A percentile compares a stretch with the other conserved stretches of the same genome.
Evolutionary conservation across 37 sponge, comb jelly and placozoan genomes (phyloP).

Genomic region (Haliclona indistincta): DNA sequence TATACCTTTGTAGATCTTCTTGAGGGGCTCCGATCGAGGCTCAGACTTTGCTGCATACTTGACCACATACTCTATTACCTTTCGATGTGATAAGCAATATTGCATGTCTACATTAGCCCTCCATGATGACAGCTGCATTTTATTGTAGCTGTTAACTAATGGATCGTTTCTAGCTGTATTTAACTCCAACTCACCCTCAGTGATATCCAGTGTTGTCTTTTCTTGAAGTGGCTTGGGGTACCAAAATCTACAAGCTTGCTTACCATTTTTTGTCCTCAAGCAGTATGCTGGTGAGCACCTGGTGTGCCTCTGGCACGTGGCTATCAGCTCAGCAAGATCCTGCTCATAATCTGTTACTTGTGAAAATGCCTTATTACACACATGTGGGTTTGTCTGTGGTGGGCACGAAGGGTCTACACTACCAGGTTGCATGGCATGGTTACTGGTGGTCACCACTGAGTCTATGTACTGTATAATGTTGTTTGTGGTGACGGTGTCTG

Average conservation of each 20-base stretch:
- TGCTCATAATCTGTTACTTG: slow-evolving; percentile 21
- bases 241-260: slow-evolving; percentile 51
- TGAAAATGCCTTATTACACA: too few species aligned
- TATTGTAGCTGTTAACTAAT: slow-evolving; percentile 41
- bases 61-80: slow-evolving; percentile 31
- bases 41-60: slow-evolving; percentile 57
- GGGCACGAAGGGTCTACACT: too few species aligned
- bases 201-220: slow-evolving; percentile 5
- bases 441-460: too few species aligned
- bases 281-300: slow-evolving; percentile 53
- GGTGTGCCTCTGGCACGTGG: slow-evolving; percentile 62
- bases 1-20: slow-evolving; percentile 12
- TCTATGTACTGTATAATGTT: too few species aligned
- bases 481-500: too few species aligned
- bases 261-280: slow-evolving; percentile 33
- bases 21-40: slow-evolving; percentile 34
- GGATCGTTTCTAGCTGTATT: slow-evolving; percentile 45
- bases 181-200: background rate
- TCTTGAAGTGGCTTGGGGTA: slow-evolving; percentile 46
- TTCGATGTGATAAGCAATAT: slow-evolving; percentile 26
- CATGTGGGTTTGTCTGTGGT: too few species aligned
- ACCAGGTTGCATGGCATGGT: too few species aligned
- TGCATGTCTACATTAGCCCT: slow-evolving; percentile 64
- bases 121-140: slow-evolving; percentile 54
- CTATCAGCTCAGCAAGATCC: slow-evolving; percentile 57